Evolutionary conservation across 2,888 invertebrate species (phyloP).

Genomic region (Eristalis tenax): DNA sequence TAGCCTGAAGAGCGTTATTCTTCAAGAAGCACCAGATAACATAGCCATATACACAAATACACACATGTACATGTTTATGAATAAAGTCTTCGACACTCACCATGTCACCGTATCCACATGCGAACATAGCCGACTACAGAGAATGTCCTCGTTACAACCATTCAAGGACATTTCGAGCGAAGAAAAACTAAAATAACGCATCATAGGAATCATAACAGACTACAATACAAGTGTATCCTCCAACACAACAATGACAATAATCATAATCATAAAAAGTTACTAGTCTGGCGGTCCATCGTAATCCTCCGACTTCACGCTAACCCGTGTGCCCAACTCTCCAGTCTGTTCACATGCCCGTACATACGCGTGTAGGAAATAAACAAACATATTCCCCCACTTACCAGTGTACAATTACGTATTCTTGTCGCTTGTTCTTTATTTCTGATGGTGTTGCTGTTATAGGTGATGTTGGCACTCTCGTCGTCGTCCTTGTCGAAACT

Average conservation of each 20-base stretch:
- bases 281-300: constrained; percentile 57
- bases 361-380: neutral
- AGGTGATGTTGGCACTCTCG: constrained; percentile 54
- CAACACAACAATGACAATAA: constrained; percentile 58
- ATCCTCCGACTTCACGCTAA: constrained; percentile 16
- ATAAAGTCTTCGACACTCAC: constrained; percentile 14
- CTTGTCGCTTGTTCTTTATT: constrained; percentile 60
- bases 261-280: constrained; percentile 64
- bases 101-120: constrained; percentile 10
- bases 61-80: neutral
- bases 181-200: constrained; percentile 41
- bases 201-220: constrained; percentile 47
- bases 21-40: constrained; percentile 17
- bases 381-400: constrained; percentile 40
- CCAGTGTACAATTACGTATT: constrained; percentile 63
- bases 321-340: neutral
- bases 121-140: constrained; percentile 3
- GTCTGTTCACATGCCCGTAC: neutral
- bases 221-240: constrained; percentile 46
- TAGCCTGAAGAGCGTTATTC: constrained; percentile 38
- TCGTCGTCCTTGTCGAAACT: constrained; percentile 64
- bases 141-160: constrained; percentile 30
- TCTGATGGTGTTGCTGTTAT: constrained; percentile 54
- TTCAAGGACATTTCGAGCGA: constrained; percentile 49
- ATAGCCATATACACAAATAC: neutral